Evolutionary conservation across 2,888 invertebrate genomes (phyloP).

Genomic region (Tipula unca): DNA sequence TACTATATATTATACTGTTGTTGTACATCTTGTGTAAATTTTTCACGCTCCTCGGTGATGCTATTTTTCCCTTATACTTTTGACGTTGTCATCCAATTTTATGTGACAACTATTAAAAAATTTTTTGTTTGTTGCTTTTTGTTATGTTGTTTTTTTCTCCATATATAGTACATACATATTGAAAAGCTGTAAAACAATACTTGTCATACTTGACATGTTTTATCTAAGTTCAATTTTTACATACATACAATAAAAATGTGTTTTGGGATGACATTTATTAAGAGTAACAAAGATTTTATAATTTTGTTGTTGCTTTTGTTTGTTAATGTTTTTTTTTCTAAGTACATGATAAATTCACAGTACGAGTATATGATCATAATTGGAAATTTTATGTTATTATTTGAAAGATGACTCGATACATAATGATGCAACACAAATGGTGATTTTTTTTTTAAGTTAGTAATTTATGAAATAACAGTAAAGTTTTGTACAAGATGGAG

Average conservation of each 20-base stretch:
- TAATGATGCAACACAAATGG: too few relatives aligned
- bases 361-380: neutral
- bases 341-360: neutral
- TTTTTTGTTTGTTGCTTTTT: neutral
- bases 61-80: neutral
- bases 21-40: neutral
- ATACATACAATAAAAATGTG: neutral
- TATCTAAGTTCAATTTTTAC: constrained; percentile 8
- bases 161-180: too few relatives aligned
- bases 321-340: neutral
- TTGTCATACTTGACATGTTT: neutral
- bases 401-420: neutral
- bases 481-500: too few relatives aligned
- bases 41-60: neutral
- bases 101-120: constrained; percentile 1
- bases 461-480: too few relatives aligned
- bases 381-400: neutral
- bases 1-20: neutral
- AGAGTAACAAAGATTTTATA: neutral
- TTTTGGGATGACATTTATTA: neutral
- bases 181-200: constrained; percentile 8
- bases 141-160: neutral
- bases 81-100: neutral
- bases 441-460: too few relatives aligned
- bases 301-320: neutral